phyloP scores from a whole-genome alignment of 1,140 invertebrate genomes.

The Phocides pigmalion region DNA sequence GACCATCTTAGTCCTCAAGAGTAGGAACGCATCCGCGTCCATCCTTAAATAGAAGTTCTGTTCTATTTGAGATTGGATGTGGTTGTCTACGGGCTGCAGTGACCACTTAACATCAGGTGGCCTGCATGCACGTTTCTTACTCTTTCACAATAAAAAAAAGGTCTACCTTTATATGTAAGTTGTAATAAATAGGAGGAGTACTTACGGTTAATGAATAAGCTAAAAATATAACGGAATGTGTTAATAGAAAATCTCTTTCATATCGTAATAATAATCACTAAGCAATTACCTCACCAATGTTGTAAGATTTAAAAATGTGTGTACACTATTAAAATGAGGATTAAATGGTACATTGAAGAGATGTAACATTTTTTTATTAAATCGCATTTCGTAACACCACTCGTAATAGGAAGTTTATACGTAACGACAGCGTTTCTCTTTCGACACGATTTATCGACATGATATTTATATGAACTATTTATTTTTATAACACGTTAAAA shows the following conservation, averaged over 20 bases:
- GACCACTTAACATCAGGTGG: background rate
- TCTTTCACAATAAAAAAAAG: background rate
- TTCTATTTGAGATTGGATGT: too few relatives aligned
- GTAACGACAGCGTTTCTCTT: background rate
- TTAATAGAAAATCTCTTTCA: too few relatives aligned
- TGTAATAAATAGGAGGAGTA: too few relatives aligned
- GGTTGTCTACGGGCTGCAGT: background rate
- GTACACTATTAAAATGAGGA: slow-evolving; percentile 13
- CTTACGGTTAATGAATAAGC: too few relatives aligned
- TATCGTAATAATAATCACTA: background rate
- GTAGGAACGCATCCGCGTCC: too few relatives aligned
- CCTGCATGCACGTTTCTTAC: background rate
- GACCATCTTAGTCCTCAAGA: too few relatives aligned
- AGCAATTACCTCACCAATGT: slow-evolving; percentile 20
- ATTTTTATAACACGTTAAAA: too few relatives aligned
- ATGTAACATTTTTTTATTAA: slow-evolving; percentile 23
- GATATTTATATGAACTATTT: too few relatives aligned
- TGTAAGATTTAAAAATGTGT: slow-evolving; percentile 15
- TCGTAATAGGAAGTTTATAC: background rate
- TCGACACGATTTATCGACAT: too few relatives aligned
- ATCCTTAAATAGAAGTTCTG: too few relatives aligned
- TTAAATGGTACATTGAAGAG: slow-evolving; percentile 21
- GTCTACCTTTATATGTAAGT: background rate
- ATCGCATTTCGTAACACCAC: slow-evolving; percentile 3
- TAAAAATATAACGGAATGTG: too few relatives aligned